Base-by-base conservation (phyloP, 1,140 invertebrate genomes). In the Pseudoatta argentina region DNA sequence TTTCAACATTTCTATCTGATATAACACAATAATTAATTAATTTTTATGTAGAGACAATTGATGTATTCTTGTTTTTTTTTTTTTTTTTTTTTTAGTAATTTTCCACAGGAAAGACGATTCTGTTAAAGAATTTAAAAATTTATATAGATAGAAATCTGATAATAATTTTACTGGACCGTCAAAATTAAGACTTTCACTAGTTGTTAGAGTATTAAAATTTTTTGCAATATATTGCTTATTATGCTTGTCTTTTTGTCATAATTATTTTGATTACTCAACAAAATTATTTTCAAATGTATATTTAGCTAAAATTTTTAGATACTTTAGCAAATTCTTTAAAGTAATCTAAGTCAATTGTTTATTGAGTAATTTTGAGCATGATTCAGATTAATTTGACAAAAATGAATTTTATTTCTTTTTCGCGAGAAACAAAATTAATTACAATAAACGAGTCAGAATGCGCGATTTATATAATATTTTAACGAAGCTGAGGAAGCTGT, bases 21-120 rank as follows among this genome's bases (percentile, higher is more conserved):
- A 30, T 51, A 24, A 82, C 78, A 16, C 21, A 61, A 75, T 48
- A 48, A 61, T 75, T 61, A 21, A 24, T 1, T 21, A 51, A 61
- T 75, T 61, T 10, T 8, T 12, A 8, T 4, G 2, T 18, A 21
- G 2, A 39, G 12, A 16, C 14, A 30, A 72, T 34, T 14, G 14
- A 71, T 1, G 34, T 10, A 24, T n/a, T 48, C 1, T 14, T 2
- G 0, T 4, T 12, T n/a, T 39, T 21, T 39, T 21, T 63, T 27
- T 63, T 4, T 12, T n/a, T 39, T 21, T 39, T 21, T 63, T 27
- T 63, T 27, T 3, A 77, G n/a, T 34, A n/a, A 30, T n/a, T 44
- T 44, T 12, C 39, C 10, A 44, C 39, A 10, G 39, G 10, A 44
- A 44, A 44, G 8, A 10, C 8, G 0, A 12, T 44, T 44, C 7